phyloP scores from a whole-genome alignment of 2,888 invertebrate species.

The Mesopsocus fuscifrons region DNA sequence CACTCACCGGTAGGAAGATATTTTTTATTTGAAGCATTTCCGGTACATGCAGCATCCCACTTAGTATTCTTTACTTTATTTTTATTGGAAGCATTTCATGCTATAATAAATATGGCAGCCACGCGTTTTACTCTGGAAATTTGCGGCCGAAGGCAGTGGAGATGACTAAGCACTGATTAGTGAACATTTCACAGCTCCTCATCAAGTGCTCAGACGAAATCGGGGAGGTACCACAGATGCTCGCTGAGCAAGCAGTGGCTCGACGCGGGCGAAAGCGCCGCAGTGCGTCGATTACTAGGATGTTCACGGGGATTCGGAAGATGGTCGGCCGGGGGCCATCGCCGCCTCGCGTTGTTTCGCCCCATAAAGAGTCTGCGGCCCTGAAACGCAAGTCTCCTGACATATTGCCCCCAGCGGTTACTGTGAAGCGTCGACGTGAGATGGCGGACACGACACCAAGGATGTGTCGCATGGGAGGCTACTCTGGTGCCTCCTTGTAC shows the following conservation, averaged over 20 bases:
- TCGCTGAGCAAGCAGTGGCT: neutral
- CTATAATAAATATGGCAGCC: neutral
- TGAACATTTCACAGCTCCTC: too few species aligned
- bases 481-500: neutral
- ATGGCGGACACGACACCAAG: slow-evolving; percentile 24
- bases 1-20: too few species aligned
- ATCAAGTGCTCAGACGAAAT: slow-evolving; percentile 59
- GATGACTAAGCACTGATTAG: too few species aligned
- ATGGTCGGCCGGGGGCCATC: slow-evolving; percentile 42
- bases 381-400: neutral
- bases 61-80: too few species aligned
- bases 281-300: slow-evolving; percentile 70
- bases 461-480: slow-evolving; percentile 5
- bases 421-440: slow-evolving; percentile 14
- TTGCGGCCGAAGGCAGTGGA: slow-evolving; percentile 10
- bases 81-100: neutral
- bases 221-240: slow-evolving; percentile 45
- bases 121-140: neutral
- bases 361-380: slow-evolving; percentile 17
- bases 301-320: slow-evolving; percentile 56
- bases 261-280: slow-evolving; percentile 43
- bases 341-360: slow-evolving; percentile 26
- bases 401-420: slow-evolving; percentile 14
- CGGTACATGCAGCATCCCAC: too few species aligned
- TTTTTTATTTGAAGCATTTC: too few species aligned